Evolutionary conservation across 2,797 vertebrate species (phyloP).

Genomic region (Varecia variegata): DNA sequence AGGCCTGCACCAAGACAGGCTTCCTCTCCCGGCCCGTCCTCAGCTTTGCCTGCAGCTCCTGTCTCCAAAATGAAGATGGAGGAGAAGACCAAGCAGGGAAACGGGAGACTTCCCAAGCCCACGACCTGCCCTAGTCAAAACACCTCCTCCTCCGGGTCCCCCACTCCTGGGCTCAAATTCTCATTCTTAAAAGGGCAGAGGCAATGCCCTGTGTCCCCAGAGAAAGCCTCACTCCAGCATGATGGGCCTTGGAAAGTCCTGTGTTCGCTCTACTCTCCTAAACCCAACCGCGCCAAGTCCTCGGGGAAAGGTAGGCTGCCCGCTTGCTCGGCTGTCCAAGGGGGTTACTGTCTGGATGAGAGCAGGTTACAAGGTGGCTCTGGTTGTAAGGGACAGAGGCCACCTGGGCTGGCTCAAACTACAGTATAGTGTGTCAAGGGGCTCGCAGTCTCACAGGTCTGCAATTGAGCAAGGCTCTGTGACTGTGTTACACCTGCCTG

Average conservation of each 20-base stretch:
- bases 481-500: background rate
- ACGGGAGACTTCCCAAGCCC: background rate
- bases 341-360: background rate
- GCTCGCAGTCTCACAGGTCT: background rate
- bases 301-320: conserved; percentile 79
- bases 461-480: background rate
- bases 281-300: conserved; percentile 69
- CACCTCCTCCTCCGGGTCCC: background rate
- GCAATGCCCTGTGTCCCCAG: background rate
- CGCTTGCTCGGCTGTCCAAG: accelerated
- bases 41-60: background rate
- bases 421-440: background rate
- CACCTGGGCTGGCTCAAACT: background rate
- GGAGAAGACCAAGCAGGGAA: background rate
- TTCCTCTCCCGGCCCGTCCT: conserved; percentile 8
- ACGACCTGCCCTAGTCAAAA: background rate
- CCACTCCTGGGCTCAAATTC: conserved; percentile 72
- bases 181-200: conserved; percentile 79
- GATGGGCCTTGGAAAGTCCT: conserved; percentile 78
- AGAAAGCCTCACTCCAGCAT: conserved; percentile 62
- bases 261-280: conserved; percentile 76
- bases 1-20: background rate
- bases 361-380: background rate
- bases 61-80: background rate
- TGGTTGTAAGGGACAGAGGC: background rate